Conservation (phyloP, 2,113 vertebrate genomes). For the Emydura subglobosa region DNA sequence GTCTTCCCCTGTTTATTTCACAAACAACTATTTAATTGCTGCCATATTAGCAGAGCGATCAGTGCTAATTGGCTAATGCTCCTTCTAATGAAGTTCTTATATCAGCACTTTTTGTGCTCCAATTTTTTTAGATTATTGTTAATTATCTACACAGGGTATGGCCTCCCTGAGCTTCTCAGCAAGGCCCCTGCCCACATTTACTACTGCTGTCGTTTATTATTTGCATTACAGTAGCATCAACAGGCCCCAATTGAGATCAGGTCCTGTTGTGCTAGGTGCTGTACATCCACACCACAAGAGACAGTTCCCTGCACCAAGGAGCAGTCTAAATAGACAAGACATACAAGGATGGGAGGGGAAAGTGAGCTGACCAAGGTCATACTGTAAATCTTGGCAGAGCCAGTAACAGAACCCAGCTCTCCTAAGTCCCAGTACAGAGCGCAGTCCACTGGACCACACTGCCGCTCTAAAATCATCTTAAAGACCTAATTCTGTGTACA, state of each 20-base stretch:
- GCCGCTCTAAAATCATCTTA: neutral
- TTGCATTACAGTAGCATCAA: neutral
- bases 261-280: too few relatives aligned
- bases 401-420: neutral
- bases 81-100: constrained; percentile 61
- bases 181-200: neutral
- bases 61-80: constrained; percentile 66
- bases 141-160: neutral
- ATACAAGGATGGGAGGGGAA: neutral
- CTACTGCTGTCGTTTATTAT: neutral
- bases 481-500: neutral
- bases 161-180: neutral
- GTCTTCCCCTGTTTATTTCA: constrained; percentile 73
- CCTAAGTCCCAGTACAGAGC: neutral
- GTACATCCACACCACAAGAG: too few relatives aligned
- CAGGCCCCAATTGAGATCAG: neutral
- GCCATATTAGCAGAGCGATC: constrained; percentile 66
- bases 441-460: neutral
- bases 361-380: neutral
- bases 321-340: neutral
- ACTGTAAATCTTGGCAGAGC: fast-evolving
- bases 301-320: neutral
- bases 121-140: constrained; percentile 9
- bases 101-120: constrained; percentile 31
- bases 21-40: constrained; percentile 73